Evolutionary conservation across 2,797 vertebrate genomes (phyloP), one percentile per base, ranked within the genome.

Genomic region (Corythornis leucogaster): DNA sequence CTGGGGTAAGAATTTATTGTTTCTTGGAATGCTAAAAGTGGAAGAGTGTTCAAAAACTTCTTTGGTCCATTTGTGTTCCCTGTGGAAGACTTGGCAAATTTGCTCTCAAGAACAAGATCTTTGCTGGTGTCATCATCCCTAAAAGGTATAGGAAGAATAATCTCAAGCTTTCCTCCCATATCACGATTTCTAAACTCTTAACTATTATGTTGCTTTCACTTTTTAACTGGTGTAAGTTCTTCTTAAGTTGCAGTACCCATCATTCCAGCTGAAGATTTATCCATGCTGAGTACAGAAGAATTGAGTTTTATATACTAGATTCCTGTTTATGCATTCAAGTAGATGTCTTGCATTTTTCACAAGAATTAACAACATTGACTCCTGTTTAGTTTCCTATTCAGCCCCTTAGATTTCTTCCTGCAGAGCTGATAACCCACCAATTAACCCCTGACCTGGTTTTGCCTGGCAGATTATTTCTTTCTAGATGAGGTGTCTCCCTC

Each of bases 291-390:
- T 26, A 74, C 11, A 48, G 50, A 46, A 80, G 15, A 87, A 74
- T 55, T 33, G 2, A 0, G 0, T 77, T 83, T 89, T 51, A 30
- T 15, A n/a, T 17, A 30, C 5, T 74, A 26, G 1, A 5, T 51
- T 86, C 31, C 6, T 71, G 8, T 64, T 88, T 59, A 51, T 57
- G 6, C 2, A 42, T 78, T 78, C 40, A 48, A 63, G 50, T 26
- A 83, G 15, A 59, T 58, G 63, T 78, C 16, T 67, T 80, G 19
- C 8, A 18, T 86, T 92, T 86, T 28, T 63, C 30, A 31, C 15
- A 57, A 64, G 30, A n/a, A 30, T n/a, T 33, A 42, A 40, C 2
- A 20, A 50, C 45, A 71, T 8, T 50, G 19, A 84, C 31, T 80
- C 16, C 11, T 59, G 6, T 70, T 74, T 70, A 63, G 2, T 63